These are phyloP conservation scores for Adela reaumurella DNA, from an alignment of 2,888 invertebrate species.

Conservation along the genomic window DNA sequence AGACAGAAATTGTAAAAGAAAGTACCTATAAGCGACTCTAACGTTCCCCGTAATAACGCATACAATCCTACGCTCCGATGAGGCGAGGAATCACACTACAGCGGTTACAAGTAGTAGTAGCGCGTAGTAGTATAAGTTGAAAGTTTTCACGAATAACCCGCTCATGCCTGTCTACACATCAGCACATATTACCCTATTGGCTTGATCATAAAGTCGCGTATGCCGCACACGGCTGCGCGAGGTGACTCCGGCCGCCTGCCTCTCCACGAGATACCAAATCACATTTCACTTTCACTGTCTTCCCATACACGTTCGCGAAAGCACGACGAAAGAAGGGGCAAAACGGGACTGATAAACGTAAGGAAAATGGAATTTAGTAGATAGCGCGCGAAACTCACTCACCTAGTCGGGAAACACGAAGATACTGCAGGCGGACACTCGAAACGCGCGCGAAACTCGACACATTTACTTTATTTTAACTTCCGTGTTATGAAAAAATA, in stretches of 20 bases:
- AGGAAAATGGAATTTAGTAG: slow-evolving; percentile 27
- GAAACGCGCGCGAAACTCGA: slow-evolving; percentile 6
- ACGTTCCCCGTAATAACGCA: too few species aligned
- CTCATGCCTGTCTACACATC: neutral
- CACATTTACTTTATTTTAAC: neutral
- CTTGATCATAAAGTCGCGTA: neutral
- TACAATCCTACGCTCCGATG: too few species aligned
- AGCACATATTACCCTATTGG: neutral
- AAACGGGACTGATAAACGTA: slow-evolving; percentile 42
- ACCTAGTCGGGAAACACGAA: slow-evolving; percentile 4
- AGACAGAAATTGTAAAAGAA: too few species aligned
- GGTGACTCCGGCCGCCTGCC: slow-evolving; percentile 8
- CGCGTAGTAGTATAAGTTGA: too few species aligned
- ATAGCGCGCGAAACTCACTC: slow-evolving; percentile 9
- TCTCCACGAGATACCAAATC: slow-evolving; percentile 24
- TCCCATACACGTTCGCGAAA: slow-evolving; percentile 15
- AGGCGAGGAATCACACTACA: too few species aligned
- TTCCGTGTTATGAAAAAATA: neutral
- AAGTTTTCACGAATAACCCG: neutral
- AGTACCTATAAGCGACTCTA: too few species aligned
- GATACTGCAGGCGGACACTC: neutral
- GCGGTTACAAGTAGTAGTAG: too few species aligned
- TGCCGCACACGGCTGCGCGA: slow-evolving; percentile 23
- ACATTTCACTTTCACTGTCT: slow-evolving; percentile 35
- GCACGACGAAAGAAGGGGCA: slow-evolving; percentile 32